Evolutionary conservation across 1,140 invertebrate species (phyloP), one percentile per base, ranked within the genome.

Genomic region (Maconellicoccus hirsutus): DNA sequence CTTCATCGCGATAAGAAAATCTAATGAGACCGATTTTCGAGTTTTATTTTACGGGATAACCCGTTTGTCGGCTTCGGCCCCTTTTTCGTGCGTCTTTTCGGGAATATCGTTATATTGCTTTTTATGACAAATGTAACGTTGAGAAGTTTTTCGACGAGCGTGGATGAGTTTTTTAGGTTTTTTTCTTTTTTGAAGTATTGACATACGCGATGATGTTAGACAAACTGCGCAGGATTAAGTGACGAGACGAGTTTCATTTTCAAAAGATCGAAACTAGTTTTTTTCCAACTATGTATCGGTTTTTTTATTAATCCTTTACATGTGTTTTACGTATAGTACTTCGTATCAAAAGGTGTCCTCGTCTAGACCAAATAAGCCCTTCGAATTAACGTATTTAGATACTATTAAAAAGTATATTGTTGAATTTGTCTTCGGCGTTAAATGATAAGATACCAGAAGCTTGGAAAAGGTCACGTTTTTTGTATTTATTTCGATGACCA

Each of bases 221-320:
- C 42, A 19, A 16, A 52, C 29, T 33, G 42, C n/a, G 42, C 42
- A 14, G 42, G 42, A 52, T 52, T 52, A 52, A 52, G 42, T 52
- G 42, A 52, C 42, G n/a, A 52, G 42, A 52, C 42, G 61, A 19
- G 61, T 66, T 66, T 25, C 25, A 25, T 22, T 66, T 66, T 66
- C 22, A 66, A 66, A 66, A 25, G 61, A 66, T 4, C 25, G 25
- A 22, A 59, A 19, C 16, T 19, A 22, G 16, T 59, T 59, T 59
- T 59, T 4, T 59, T 19, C 52, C 16, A 19, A 59, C 4, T 59
- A 16, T n/a, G 21, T 59, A 59, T 33, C 29, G 29, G 29, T 6
- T n/a, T n/a, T n/a, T 7, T 61, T 66, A 66, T 66, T 66, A 66
- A 66, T 66, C 61, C 61, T 66, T 66, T 66, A 66, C 61, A 66